A percentile compares a stretch with the other conserved stretches of the same genome.
Evolutionary conservation across 2,113 vertebrate genomes (phyloP).

Genomic region (Elanoides forficatus): DNA sequence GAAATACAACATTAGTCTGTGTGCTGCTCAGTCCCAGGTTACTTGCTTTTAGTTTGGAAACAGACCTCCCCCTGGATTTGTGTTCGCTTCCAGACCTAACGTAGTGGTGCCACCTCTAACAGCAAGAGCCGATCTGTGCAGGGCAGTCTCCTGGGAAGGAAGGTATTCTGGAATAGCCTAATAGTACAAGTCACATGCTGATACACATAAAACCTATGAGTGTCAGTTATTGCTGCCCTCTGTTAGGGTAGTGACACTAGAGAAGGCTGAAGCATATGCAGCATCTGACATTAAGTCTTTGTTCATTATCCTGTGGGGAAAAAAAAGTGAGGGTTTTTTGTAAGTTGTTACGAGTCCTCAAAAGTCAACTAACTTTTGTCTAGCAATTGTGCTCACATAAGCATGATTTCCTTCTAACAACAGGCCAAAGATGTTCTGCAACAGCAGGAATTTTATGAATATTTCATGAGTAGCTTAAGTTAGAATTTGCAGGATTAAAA

Average conservation of each 20-base stretch:
- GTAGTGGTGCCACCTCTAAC: not conserved
- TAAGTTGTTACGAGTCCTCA: not conserved
- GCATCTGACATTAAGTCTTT: not conserved
- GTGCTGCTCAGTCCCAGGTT: rapidly evolving
- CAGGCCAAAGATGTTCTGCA: constrained; percentile 40
- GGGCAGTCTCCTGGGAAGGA: not conserved
- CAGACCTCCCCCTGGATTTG: not conserved
- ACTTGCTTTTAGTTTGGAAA: not conserved
- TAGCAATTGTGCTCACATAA: constrained; percentile 22
- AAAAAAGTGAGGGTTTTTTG: not conserved
- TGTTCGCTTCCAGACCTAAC: not conserved
- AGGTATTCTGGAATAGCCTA: not conserved
- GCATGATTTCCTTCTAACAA: constrained; percentile 41
- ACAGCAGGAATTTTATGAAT: constrained; percentile 48
- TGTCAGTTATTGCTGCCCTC: not conserved
- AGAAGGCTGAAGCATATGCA: not conserved
- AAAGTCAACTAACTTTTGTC: not conserved
- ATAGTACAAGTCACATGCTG: not conserved
- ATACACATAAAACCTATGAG: not conserved
- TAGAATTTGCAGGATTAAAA: constrained; percentile 56
- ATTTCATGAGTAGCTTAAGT: constrained; percentile 60
- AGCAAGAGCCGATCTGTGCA: rapidly evolving
- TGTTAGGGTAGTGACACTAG: not conserved
- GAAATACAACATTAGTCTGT: not conserved
- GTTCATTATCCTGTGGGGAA: not conserved